These are phyloP conservation scores for Caranx melampygus DNA, from an alignment of 2,113 vertebrate species.

Conservation along the genomic window DNA sequence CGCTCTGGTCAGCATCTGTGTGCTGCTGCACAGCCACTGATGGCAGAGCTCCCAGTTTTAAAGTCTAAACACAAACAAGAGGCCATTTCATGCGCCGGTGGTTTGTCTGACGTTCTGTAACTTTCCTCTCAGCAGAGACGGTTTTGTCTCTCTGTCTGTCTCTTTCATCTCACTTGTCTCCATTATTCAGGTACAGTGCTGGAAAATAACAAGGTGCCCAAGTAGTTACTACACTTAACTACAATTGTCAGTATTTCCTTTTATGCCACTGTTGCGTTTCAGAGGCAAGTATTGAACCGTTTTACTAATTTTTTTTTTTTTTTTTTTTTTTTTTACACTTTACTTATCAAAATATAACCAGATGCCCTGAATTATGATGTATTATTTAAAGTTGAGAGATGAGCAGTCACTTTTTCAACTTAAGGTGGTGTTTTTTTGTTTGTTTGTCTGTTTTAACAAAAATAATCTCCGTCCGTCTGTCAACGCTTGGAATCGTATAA, in stretches of 20 bases:
- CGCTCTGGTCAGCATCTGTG: neutral
- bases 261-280: neutral
- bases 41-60: slow-evolving; percentile 9
- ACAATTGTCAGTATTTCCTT: neutral
- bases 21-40: neutral
- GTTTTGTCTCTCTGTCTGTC: neutral
- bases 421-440: too few species aligned
- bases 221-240: neutral
- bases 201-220: too few species aligned
- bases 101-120: slow-evolving; percentile 14
- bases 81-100: slow-evolving; percentile 21
- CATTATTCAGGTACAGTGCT: neutral
- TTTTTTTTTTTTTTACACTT: too few species aligned
- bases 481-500: too few species aligned
- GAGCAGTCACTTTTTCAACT: too few species aligned
- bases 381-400: neutral
- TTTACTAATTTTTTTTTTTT: neutral
- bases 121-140: neutral
- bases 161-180: neutral
- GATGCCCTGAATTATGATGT: too few species aligned
- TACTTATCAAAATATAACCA: too few species aligned
- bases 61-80: slow-evolving; percentile 4
- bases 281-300: neutral
- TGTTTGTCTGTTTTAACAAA: too few species aligned
- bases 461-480: too few species aligned